phyloP scores from a whole-genome alignment of 1,140 invertebrate species.

The Adoxophyes honmai region DNA sequence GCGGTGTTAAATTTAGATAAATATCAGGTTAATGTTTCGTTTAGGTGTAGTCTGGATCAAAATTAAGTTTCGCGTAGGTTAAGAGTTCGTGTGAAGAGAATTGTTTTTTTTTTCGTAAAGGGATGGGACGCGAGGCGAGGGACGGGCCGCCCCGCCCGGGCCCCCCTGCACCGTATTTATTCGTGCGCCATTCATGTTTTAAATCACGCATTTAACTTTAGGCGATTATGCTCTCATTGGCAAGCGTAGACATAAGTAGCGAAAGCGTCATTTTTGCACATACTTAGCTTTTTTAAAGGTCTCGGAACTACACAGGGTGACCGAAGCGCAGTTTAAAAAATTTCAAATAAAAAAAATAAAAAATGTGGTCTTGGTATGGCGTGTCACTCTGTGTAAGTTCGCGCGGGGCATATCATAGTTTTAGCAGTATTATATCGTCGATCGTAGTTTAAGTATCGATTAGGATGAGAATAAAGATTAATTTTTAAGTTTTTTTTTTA shows the following conservation, averaged over 20 bases:
- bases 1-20: slow-evolving; percentile 5
- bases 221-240: slow-evolving; percentile 45
- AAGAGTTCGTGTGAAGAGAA: slow-evolving; percentile 26
- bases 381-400: slow-evolving; percentile 2
- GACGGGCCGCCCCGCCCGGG: slow-evolving; percentile 28
- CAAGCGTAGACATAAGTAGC: slow-evolving; percentile 36
- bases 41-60: slow-evolving; percentile 23
- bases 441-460: slow-evolving; percentile 23
- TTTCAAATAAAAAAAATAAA: not conserved
- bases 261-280: slow-evolving; percentile 23
- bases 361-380: not conserved
- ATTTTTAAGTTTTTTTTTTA: slow-evolving; percentile 41
- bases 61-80: slow-evolving; percentile 23
- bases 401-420: slow-evolving; percentile 32
- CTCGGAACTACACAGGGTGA: slow-evolving; percentile 2
- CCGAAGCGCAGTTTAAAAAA: not conserved
- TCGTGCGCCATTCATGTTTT: not conserved
- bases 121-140: slow-evolving; percentile 21
- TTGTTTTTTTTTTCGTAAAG: slow-evolving; percentile 20
- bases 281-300: slow-evolving; percentile 16
- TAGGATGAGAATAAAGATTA: slow-evolving; percentile 34
- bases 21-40: slow-evolving; percentile 8
- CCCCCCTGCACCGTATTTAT: slow-evolving; percentile 1
- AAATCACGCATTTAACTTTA: slow-evolving; percentile 24
- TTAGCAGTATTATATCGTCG: slow-evolving; percentile 66